Evolutionary conservation across 1,140 invertebrate genomes (phyloP).

Genomic region (Leptonema lineaticorne): DNA sequence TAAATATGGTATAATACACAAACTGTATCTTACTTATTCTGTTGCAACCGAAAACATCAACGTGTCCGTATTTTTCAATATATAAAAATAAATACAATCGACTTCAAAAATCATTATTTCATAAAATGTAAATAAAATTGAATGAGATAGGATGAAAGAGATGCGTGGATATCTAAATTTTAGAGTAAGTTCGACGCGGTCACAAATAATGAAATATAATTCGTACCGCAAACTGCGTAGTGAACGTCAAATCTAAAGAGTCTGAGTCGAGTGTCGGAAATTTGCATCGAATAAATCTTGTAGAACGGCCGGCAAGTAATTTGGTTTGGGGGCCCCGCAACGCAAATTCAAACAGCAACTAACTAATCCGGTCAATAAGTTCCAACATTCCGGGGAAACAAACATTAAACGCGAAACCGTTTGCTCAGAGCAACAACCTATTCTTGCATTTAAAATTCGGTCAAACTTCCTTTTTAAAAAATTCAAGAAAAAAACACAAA

Average conservation of each 20-base stretch:
- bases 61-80: too few species aligned
- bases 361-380: conserved; percentile 16
- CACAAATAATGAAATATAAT: conserved; percentile 19
- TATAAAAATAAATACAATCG: too few species aligned
- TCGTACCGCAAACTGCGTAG: conserved; percentile 6
- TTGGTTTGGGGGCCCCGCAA: conserved; percentile 23
- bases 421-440: neutral
- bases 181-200: neutral
- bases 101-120: too few species aligned
- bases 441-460: neutral
- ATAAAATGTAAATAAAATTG: too few species aligned
- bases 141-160: too few species aligned
- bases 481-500: conserved; percentile 4
- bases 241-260: neutral
- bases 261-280: conserved; percentile 15
- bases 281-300: conserved; percentile 32
- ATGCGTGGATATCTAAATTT: too few species aligned
- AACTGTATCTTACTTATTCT: too few species aligned
- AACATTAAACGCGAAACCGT: conserved; percentile 2
- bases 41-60: too few species aligned
- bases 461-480: neutral
- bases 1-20: too few species aligned
- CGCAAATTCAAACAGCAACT: conserved; percentile 18
- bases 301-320: conserved; percentile 27
- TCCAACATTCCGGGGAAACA: neutral